phyloP scores from a whole-genome alignment of 2,797 vertebrate species.

The Emys orbicularis region DNA sequence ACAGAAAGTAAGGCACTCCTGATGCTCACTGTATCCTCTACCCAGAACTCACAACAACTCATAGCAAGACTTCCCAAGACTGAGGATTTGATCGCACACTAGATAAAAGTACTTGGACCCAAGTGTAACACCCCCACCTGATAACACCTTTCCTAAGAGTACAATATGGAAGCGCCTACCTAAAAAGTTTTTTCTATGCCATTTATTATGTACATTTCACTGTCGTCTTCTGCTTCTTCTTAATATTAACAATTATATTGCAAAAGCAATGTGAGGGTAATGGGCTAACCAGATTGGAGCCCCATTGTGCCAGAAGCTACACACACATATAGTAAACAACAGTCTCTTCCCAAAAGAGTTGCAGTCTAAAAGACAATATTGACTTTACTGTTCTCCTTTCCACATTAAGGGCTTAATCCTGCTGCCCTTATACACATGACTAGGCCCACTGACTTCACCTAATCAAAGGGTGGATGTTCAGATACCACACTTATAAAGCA shows the following conservation, averaged over 20 bases:
- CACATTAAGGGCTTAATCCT: background rate
- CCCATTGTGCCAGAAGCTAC: background rate
- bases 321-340: background rate
- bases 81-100: background rate
- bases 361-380: background rate
- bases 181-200: conserved; percentile 53
- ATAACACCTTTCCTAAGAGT: conserved; percentile 58
- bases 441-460: background rate
- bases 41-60: background rate
- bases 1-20: background rate
- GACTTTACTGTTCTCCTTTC: background rate
- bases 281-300: background rate
- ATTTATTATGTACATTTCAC: conserved; percentile 45
- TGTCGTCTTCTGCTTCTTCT: conserved; percentile 11
- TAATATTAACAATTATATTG: conserved; percentile 45
- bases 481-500: background rate
- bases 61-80: conserved; percentile 7
- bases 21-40: background rate
- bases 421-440: accelerated
- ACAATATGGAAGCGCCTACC: conserved; percentile 42
- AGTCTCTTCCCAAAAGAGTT: background rate
- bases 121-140: conserved; percentile 42
- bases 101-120: conserved; percentile 7
- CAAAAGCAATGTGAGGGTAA: background rate
- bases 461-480: background rate